Evolutionary conservation across 2,888 invertebrate species (phyloP).

Genomic region (Clanis bilineata): DNA sequence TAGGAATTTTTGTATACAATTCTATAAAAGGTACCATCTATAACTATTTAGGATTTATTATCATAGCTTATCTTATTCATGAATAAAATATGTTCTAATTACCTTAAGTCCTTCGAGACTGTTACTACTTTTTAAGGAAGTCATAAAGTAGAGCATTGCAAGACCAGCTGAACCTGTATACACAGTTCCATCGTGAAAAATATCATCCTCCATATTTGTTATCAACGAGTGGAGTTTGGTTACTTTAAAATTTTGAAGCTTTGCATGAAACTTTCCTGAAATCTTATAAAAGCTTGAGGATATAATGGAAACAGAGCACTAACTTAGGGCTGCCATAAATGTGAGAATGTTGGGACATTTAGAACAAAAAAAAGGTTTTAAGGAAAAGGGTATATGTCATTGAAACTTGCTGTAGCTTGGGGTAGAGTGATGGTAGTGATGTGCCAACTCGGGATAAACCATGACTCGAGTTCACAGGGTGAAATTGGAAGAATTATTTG

Average conservation of each 20-base stretch:
- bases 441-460: too few species aligned
- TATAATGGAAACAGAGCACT: too few species aligned
- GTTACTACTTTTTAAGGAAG: constrained; percentile 49
- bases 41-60: background rate
- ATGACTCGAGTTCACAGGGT: too few species aligned
- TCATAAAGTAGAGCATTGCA: constrained; percentile 84
- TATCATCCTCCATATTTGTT: constrained; percentile 64
- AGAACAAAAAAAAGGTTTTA: too few species aligned
- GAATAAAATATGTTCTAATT: constrained; percentile 9
- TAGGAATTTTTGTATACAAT: too few species aligned
- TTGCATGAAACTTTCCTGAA: constrained; percentile 65
- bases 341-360: too few species aligned
- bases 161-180: constrained; percentile 90
- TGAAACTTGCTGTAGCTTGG: too few species aligned
- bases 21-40: background rate
- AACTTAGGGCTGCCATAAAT: too few species aligned
- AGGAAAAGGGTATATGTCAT: too few species aligned
- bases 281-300: constrained; percentile 59
- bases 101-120: constrained; percentile 51
- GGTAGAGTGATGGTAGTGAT: too few species aligned
- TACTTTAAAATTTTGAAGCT: constrained; percentile 62
- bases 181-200: constrained; percentile 83
- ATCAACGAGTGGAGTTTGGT: constrained; percentile 61
- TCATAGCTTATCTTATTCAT: background rate
- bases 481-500: too few species aligned